Evolutionary conservation across 2,113 vertebrate genomes (phyloP).

Genomic region (Xiphophorus hellerii): DNA sequence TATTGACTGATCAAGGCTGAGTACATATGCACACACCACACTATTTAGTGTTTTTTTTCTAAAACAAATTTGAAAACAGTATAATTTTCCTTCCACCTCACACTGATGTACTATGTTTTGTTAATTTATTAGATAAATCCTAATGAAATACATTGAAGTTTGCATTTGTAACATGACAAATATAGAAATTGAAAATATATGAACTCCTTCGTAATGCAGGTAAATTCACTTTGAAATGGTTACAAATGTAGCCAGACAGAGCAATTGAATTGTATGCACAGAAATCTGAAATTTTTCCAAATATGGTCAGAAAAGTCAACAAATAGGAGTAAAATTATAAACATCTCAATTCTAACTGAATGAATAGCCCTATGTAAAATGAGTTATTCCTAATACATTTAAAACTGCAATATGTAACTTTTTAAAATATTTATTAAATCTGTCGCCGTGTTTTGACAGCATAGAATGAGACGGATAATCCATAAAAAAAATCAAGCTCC

Average conservation of each 20-base stretch:
- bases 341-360: not conserved
- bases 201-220: too few species aligned
- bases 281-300: not conserved
- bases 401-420: too few species aligned
- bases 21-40: not conserved
- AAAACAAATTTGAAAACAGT: too few species aligned
- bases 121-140: not conserved
- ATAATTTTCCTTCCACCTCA: too few species aligned
- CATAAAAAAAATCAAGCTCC: too few species aligned
- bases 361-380: not conserved
- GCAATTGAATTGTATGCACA: too few species aligned
- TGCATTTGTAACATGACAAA: not conserved
- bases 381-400: not conserved
- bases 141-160: not conserved
- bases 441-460: too few species aligned
- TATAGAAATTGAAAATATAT: not conserved
- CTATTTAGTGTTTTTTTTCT: not conserved
- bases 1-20: not conserved
- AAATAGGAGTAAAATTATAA: not conserved
- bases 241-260: too few species aligned
- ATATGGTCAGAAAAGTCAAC: not conserved
- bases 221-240: too few species aligned
- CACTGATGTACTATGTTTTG: too few species aligned
- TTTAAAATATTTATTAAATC: too few species aligned
- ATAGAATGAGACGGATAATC: too few species aligned